Conservation (phyloP, 2,113 vertebrate genomes). For the Rhadina sibilatrix region DNA sequence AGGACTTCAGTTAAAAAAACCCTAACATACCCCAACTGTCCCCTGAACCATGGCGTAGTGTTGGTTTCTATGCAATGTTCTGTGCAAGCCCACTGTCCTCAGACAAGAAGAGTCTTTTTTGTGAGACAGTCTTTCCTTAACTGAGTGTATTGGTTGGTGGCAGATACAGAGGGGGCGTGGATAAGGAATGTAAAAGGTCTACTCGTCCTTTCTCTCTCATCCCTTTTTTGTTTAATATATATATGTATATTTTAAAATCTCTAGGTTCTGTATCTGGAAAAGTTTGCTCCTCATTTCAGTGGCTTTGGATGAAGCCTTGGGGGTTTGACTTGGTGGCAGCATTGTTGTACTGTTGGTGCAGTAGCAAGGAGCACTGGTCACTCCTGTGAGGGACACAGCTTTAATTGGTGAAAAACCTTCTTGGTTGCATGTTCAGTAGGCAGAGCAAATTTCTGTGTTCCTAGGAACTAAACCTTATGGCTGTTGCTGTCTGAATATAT, state of each 20-base stretch:
- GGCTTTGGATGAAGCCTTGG: background rate
- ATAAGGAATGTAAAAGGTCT: background rate
- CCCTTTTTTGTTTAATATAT: background rate
- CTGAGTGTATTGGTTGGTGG: background rate
- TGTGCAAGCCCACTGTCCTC: background rate
- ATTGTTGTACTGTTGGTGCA: background rate
- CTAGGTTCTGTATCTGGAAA: background rate
- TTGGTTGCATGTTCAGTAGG: background rate
- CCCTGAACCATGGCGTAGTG: background rate
- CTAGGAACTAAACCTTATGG: background rate
- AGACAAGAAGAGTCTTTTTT: background rate
- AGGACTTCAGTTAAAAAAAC: background rate
- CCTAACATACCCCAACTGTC: background rate
- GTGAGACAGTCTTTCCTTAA: background rate
- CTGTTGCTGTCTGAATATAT: background rate
- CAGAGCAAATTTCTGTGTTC: background rate
- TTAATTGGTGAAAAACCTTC: background rate
- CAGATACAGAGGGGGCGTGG: background rate
- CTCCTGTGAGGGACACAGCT: background rate
- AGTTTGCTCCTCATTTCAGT: background rate
- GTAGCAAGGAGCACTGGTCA: background rate
- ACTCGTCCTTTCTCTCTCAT: background rate
- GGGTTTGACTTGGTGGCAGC: background rate
- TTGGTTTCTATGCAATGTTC: background rate
- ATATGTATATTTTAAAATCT: background rate